phyloP scores from a whole-genome alignment of 64 coral and sea anemone genomes.

The Porites lutea region DNA sequence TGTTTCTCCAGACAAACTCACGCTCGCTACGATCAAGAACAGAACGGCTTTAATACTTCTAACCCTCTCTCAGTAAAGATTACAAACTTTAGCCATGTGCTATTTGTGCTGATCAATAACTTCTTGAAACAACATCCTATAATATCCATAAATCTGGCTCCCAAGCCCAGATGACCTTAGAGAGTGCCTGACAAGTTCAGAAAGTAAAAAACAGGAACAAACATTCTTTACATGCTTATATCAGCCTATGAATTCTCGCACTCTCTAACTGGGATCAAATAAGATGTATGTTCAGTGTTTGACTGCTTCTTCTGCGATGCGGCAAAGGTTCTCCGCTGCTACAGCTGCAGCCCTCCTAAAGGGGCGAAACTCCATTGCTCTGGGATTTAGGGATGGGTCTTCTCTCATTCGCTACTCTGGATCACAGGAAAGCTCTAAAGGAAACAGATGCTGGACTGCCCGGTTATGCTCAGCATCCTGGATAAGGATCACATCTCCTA shows the following conservation, averaged over 20 bases:
- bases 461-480: neutral
- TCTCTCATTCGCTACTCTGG: neutral
- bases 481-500: constrained; percentile 39
- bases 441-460: constrained; percentile 6
- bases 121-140: no score
- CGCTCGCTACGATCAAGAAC: no score
- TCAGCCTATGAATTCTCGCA: neutral
- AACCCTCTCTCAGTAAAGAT: no score
- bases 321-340: neutral
- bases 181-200: no score
- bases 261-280: constrained; percentile 7
- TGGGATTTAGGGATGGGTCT: neutral
- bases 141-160: no score
- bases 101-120: no score
- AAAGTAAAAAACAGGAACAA: no score
- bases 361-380: neutral
- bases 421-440: neutral
- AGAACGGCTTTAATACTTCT: no score
- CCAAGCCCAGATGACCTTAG: no score
- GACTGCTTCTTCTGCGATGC: neutral
- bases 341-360: neutral
- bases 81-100: no score
- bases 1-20: no score
- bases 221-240: no score
- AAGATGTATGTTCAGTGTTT: neutral